Evolutionary conservation across 2,797 vertebrate genomes (phyloP), one percentile per base, ranked within the genome.

Genomic region (Todus mexicanus): DNA sequence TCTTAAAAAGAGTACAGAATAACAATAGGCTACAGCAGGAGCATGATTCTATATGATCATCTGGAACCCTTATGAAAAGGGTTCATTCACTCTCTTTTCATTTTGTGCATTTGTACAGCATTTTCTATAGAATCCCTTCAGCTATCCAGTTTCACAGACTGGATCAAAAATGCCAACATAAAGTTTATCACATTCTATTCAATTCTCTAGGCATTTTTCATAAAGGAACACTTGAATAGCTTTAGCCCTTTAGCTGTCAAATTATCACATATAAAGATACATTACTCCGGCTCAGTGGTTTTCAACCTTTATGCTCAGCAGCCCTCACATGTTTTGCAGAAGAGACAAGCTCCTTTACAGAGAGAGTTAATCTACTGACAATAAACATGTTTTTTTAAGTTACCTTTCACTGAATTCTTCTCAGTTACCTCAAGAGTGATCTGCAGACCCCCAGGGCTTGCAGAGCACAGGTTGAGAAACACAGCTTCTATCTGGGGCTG

Each of bases 221-320:
- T 87, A 90, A 88, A 91, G 68, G 85, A 90, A 76, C 60, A 88
- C 77, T 37, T 93, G 87, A 96, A 91, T 51, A 94, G 71, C 83
- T 93, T 93, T 93, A 95, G 83, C 70, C 80, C 71, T 94, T 92
- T 88, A 90, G 71, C 87, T 95, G 74, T 86, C 94, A 91, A 92
- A 94, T 95, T 93, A 95, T 57, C 81, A 90, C 77, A 60, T 64
- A 93, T 76, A 95, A 91, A 96, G 85, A 79, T 43, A 86, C 51
- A 95, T 88, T 92, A 91, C 80, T 91, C 60, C 80, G 92, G 83
- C 85, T 95, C 91, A 84, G 87, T 90, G 79, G 65, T 90, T 91
- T 94, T 81, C 92, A 94, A 65, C 79, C 89, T 93, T 92, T 92
- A 87, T 72, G 79, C 91, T 91, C 4, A 0, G 92, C 82, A 96